Conservation (phyloP, 2,888 invertebrate genomes). For the Encarsia formosa region DNA sequence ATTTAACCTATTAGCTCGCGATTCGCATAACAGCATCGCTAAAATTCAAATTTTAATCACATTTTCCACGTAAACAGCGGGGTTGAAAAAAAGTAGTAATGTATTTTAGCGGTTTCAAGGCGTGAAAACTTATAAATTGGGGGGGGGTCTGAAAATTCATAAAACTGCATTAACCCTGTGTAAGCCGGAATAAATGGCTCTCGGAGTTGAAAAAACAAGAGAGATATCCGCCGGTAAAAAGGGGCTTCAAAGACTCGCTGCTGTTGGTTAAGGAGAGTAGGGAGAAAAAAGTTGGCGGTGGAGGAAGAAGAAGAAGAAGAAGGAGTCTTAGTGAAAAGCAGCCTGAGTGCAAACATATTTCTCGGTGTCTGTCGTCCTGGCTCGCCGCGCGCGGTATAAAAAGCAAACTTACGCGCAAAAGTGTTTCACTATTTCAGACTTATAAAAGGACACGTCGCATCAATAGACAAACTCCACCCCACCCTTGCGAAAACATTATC, state of each 20-base stretch:
- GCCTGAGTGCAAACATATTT: conserved; percentile 28
- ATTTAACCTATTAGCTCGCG: too few relatives aligned
- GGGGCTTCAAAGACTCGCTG: not conserved
- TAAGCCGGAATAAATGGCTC: not conserved
- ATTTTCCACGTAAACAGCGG: too few relatives aligned
- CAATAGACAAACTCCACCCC: too few relatives aligned
- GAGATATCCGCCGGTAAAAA: not conserved
- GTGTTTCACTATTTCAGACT: conserved; percentile 29
- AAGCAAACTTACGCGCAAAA: conserved; percentile 27
- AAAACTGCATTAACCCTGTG: conserved; percentile 22
- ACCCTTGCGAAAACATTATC: too few relatives aligned
- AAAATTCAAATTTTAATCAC: too few relatives aligned
- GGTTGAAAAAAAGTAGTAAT: too few relatives aligned
- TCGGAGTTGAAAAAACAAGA: conserved; percentile 5
- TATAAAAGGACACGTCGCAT: conserved; percentile 11
- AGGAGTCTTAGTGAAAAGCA: too few relatives aligned
- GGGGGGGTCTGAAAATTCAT: conserved; percentile 16
- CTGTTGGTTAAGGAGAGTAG: not conserved
- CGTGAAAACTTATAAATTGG: conserved; percentile 7
- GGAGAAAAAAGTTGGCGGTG: not conserved
- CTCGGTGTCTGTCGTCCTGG: conserved; percentile 19
- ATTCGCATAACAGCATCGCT: too few relatives aligned
- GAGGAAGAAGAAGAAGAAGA: not conserved
- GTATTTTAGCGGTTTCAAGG: not conserved
- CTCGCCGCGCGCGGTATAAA: conserved; percentile 1